phyloP scores from a whole-genome alignment of 1,140 invertebrate species.

The Eupristina koningsbergeri region DNA sequence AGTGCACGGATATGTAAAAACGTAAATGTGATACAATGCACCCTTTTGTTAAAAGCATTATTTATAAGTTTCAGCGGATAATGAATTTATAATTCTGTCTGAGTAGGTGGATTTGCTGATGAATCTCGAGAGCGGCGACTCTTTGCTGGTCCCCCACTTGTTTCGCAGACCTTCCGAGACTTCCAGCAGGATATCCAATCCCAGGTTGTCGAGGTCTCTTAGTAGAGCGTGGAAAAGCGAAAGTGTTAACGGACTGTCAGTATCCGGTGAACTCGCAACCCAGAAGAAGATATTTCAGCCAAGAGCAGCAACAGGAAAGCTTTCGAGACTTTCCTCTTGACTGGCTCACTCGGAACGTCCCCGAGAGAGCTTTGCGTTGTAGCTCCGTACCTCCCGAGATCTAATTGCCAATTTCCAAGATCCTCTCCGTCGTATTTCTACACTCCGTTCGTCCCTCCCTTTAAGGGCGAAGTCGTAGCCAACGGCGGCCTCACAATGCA shows the following conservation, averaged over 20 bases:
- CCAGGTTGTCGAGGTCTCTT: not conserved
- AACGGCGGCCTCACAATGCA: not conserved
- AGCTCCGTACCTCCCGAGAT: conserved; percentile 45
- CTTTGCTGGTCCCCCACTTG: no score
- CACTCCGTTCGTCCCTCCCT: not conserved
- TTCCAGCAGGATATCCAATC: not conserved
- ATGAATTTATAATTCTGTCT: no score
- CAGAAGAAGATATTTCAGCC: no score
- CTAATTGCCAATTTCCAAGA: conserved; percentile 57
- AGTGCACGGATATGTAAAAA: no score
- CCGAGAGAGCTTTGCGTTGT: conserved; percentile 11
- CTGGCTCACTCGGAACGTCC: conserved; percentile 3
- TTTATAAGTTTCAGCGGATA: no score
- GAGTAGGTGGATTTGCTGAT: no score
- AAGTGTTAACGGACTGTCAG: not conserved
- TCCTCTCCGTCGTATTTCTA: not conserved
- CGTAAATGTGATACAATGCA: no score
- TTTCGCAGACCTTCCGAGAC: no score
- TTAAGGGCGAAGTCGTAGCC: not conserved
- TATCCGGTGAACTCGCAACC: not conserved
- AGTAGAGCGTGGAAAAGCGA: not conserved
- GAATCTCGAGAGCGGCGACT: no score
- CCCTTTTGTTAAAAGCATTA: no score
- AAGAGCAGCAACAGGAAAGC: not conserved
- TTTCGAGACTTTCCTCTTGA: conserved; percentile 16